These are phyloP conservation scores for Carcharodon carcharias DNA, from an alignment of 2,797 vertebrate genomes.

Conservation along the genomic window DNA sequence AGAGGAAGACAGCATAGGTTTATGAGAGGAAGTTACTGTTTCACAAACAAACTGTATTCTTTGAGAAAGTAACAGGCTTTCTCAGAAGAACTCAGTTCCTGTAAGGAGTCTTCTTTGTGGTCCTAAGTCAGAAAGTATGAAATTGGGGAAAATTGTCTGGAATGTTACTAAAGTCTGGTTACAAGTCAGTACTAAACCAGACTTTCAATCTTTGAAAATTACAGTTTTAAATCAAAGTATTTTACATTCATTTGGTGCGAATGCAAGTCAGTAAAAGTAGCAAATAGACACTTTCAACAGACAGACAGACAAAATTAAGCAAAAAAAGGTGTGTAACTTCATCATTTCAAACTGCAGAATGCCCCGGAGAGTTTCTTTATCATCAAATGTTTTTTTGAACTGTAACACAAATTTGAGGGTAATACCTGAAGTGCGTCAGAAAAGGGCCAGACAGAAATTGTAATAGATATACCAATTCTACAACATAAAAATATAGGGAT, in stretches of 20 bases:
- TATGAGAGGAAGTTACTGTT: background rate
- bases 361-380: background rate
- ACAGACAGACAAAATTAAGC: background rate
- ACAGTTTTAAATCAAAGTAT: background rate
- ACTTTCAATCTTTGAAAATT: background rate
- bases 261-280: background rate
- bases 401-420: background rate
- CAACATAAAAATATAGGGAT: background rate
- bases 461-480: background rate
- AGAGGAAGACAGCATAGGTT: background rate
- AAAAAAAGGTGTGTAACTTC: background rate
- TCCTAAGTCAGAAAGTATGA: background rate
- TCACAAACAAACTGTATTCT: background rate
- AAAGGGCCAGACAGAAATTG: background rate
- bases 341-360: background rate
- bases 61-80: background rate
- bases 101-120: background rate
- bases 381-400: background rate
- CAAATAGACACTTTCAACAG: background rate
- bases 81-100: background rate
- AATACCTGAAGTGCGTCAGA: background rate
- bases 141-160: background rate
- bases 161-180: background rate
- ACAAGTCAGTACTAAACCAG: background rate
- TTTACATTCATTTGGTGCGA: background rate